Conservation (phyloP, 2,888 invertebrate genomes). For the Cancer borealis region DNA sequence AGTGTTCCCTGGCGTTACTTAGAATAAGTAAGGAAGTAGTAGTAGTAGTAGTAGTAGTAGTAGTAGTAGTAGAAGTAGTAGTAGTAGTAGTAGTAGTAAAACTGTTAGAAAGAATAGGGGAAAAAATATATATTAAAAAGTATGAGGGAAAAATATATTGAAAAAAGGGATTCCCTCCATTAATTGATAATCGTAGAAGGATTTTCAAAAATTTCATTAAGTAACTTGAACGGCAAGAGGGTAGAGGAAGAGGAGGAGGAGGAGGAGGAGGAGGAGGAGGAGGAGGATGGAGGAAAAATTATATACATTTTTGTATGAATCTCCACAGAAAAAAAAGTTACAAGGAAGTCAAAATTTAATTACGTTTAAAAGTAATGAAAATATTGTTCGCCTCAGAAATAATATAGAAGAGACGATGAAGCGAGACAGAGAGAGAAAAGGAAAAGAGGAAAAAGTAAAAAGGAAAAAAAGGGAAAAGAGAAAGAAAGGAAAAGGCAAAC, state of each 20-base stretch:
- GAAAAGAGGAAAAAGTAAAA: not conserved
- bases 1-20: not conserved
- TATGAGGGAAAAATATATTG: too few species aligned
- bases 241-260: not conserved
- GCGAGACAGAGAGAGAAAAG: slow-evolving; percentile 24
- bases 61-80: too few species aligned
- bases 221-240: not conserved
- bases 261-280: not conserved
- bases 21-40: not conserved
- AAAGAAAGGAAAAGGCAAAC: not conserved
- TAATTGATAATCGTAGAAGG: not conserved
- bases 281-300: not conserved
- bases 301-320: not conserved
- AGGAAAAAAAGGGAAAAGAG: not conserved
- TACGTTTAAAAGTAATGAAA: not conserved
- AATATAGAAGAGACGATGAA: not conserved
- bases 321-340: not conserved
- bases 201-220: slow-evolving; percentile 37
- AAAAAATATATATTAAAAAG: too few species aligned
- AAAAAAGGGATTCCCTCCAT: not conserved
- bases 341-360: not conserved
- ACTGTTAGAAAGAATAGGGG: not conserved
- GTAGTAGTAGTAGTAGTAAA: not conserved
- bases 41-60: too few species aligned
- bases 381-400: not conserved